Base-by-base conservation (phyloP, 2,113 vertebrate genomes). In the Prolemur simus region DNA sequence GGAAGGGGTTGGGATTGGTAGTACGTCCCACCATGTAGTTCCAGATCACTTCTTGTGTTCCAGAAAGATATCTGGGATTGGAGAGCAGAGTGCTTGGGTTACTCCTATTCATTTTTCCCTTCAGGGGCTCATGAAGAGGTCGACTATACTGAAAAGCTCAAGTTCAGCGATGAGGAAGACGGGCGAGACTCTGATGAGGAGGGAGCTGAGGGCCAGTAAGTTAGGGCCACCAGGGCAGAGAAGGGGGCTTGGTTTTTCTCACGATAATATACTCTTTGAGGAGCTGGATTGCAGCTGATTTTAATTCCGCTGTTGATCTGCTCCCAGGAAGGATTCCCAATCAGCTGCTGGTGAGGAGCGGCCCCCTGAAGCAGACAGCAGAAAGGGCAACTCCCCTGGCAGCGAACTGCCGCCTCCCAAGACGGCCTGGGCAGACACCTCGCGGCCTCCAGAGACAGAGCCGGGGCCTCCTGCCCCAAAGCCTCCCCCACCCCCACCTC, bases 111-210 rank as follows among this genome's bases (percentile, higher is more conserved):
- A 6, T 58, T 60, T 91, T 66, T 56, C 18, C 49, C 20, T 20
- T 54, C 89, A 99, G 99, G 99, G 37, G 99, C 99, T 85, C 99
- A 99, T 25, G 99, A 99, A 97, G 99, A 99, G 98, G 99, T 99
- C 5, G 99, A 99, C 97, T 99, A 99, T 98, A 99, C 99, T 1
- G 99, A 99, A 89, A 99, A 99, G 96, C 98, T 99, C 95, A 99
- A 99, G 97, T 99, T 99, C 98, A 99, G 99, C 9, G 99, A 99
- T 73, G 99, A 99, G 96, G 99, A 99, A 98, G 99, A 99, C 9
- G 99, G 99, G 4, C 99, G 99, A 85, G 99, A 99, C 37, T 99
- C 99, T 0, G 99, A 99, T 23, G 99, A 99, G 42, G 99, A 99
- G 89, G 97, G 98, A 94, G 91, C 98, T 11, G 99, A 99, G 93